phyloP scores from a whole-genome alignment of 2,113 vertebrate species.

The Puntigrus tetrazona region DNA sequence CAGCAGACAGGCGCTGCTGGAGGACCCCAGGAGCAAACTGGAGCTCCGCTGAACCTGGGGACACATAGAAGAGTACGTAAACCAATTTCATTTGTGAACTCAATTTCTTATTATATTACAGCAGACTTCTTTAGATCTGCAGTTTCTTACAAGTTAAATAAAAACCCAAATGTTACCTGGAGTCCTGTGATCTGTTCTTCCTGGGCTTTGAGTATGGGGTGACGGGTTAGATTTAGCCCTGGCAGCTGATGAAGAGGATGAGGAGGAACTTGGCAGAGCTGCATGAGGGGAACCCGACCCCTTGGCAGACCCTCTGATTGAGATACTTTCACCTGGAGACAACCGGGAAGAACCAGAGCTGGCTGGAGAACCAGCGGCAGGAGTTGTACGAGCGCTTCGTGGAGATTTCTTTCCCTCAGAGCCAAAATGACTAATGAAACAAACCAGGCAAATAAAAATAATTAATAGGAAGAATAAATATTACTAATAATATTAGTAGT shows the following conservation, averaged over 20 bases:
- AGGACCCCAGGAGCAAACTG: conserved; percentile 86
- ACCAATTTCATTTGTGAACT: background rate
- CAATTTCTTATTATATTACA: background rate
- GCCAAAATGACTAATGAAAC: conserved; percentile 66
- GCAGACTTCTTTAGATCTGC: background rate
- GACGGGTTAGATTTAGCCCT: conserved; percentile 18
- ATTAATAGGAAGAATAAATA: background rate
- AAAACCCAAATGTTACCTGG: conserved; percentile 15
- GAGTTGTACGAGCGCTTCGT: conserved; percentile 70
- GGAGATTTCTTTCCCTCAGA: conserved; percentile 73
- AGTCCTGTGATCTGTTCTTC: conserved; percentile 9
- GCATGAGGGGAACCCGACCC: conserved; percentile 65
- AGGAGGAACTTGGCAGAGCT: conserved; percentile 31
- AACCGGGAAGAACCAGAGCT: conserved; percentile 67
- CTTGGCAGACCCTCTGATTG: conserved; percentile 64
- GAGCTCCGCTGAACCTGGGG: conserved; percentile 59
- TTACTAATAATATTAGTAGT: background rate
- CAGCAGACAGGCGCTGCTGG: conserved; percentile 87
- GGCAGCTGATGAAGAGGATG: conserved; percentile 12
- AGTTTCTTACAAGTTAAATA: background rate
- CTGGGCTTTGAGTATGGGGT: background rate
- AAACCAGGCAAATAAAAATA: background rate
- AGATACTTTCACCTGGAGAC: conserved; percentile 64
- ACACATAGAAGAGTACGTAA: background rate
- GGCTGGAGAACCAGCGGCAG: conserved; percentile 66